Evolutionary conservation across 2,888 invertebrate genomes (phyloP).

Genomic region (Lasioglossum morio): DNA sequence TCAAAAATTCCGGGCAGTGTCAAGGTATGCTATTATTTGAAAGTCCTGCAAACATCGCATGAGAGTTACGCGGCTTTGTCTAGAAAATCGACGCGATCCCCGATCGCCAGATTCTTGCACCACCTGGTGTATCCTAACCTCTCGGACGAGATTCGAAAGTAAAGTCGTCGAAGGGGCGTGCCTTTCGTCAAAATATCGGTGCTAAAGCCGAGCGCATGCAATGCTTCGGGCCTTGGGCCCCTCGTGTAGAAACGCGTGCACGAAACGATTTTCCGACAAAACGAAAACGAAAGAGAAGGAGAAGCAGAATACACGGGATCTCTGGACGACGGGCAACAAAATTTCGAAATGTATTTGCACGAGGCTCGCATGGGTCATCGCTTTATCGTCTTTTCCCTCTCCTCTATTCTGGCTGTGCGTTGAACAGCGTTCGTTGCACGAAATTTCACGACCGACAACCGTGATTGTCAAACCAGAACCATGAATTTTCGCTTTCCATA

Average conservation of each 20-base stretch:
- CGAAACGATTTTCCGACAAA: background rate
- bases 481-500: slow-evolving; percentile 38
- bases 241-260: background rate
- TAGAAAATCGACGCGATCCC: background rate
- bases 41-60: background rate
- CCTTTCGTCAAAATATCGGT: slow-evolving; percentile 60
- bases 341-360: slow-evolving; percentile 15
- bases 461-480: background rate
- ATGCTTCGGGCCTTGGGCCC: background rate
- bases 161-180: slow-evolving; percentile 61
- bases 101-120: slow-evolving; percentile 45
- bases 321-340: background rate
- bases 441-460: slow-evolving; percentile 10
- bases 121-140: slow-evolving; percentile 60
- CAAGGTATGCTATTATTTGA: background rate
- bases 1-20: too few species aligned
- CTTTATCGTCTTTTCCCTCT: slow-evolving; percentile 1
- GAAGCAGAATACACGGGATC: slow-evolving; percentile 4
- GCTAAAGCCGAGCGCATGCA: slow-evolving; percentile 31
- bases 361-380: background rate
- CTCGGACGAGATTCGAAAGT: slow-evolving; percentile 68
- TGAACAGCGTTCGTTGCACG: too few species aligned
- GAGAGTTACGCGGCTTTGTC: background rate
- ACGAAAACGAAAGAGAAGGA: background rate
- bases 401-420: too few species aligned